These are phyloP conservation scores for Zapus hudsonius DNA, from an alignment of 2,113 vertebrate genomes.

Conservation along the genomic window DNA sequence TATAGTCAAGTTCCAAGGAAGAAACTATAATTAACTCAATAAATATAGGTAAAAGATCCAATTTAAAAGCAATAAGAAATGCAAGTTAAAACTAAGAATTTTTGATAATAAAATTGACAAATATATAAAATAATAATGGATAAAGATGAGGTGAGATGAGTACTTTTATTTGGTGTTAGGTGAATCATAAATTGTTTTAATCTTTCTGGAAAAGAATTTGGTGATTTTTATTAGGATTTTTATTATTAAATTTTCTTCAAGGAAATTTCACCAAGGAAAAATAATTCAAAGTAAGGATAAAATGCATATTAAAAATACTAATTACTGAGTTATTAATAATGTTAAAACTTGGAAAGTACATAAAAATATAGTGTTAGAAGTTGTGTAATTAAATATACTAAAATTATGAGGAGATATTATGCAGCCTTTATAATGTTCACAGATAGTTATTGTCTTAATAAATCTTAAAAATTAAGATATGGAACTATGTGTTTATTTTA, in stretches of 20 bases:
- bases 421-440: background rate
- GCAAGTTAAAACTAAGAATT: background rate
- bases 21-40: slow-evolving; percentile 6
- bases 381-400: slow-evolving; percentile 10
- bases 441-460: slow-evolving; percentile 20
- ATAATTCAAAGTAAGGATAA: background rate
- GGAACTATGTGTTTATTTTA: background rate
- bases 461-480: slow-evolving; percentile 29
- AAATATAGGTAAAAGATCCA: background rate
- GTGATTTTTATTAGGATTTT: background rate
- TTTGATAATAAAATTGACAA: slow-evolving; percentile 15
- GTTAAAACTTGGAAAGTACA: slow-evolving; percentile 3
- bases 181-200: slow-evolving; percentile 11
- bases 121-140: background rate
- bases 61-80: slow-evolving; percentile 4
- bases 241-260: slow-evolving; percentile 35
- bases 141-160: background rate
- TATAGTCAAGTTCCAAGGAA: background rate
- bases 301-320: slow-evolving; percentile 9
- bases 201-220: slow-evolving; percentile 41
- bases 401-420: background rate
- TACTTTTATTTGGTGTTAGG: slow-evolving; percentile 27
- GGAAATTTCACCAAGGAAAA: slow-evolving; percentile 42
- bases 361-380: background rate
- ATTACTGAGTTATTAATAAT: slow-evolving; percentile 48